Conservation (phyloP, 2,797 vertebrate genomes). For the Leptodactylus fallax region DNA sequence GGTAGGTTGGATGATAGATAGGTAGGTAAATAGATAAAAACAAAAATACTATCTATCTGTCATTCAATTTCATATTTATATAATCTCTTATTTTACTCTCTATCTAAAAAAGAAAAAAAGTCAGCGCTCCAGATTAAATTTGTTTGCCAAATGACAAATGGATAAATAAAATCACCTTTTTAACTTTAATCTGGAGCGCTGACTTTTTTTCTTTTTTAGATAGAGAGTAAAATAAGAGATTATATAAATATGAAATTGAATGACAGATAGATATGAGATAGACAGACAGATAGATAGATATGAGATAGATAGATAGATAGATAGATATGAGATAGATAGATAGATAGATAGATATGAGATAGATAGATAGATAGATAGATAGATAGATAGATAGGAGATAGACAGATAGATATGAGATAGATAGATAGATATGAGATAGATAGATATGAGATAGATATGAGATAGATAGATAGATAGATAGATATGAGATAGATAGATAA, state of each 20-base stretch:
- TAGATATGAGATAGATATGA: too few relatives aligned
- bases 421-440: too few relatives aligned
- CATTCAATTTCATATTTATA: background rate
- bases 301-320: background rate
- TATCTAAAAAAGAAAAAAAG: background rate
- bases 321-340: background rate
- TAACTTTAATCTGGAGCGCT: too few relatives aligned
- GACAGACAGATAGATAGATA: constrained; percentile 8
- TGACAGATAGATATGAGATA: background rate
- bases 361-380: constrained; percentile 15
- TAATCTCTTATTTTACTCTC: background rate
- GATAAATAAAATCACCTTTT: too few relatives aligned
- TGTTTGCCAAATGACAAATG: too few relatives aligned
- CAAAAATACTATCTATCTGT: background rate
- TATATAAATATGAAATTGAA: background rate
- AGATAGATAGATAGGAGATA: constrained; percentile 6
- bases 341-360: constrained; percentile 7
- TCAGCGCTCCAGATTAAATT: too few relatives aligned
- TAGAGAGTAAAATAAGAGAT: background rate
- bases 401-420: background rate
- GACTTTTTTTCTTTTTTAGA: background rate
- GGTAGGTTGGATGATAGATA: too few relatives aligned
- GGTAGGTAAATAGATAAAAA: background rate
- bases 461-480: too few relatives aligned
- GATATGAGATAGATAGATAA: too few relatives aligned